Evolutionary conservation across 35 echinoderm and acorn worm species (phyloP).

Genomic region (Heliocidaris tuberculata): DNA sequence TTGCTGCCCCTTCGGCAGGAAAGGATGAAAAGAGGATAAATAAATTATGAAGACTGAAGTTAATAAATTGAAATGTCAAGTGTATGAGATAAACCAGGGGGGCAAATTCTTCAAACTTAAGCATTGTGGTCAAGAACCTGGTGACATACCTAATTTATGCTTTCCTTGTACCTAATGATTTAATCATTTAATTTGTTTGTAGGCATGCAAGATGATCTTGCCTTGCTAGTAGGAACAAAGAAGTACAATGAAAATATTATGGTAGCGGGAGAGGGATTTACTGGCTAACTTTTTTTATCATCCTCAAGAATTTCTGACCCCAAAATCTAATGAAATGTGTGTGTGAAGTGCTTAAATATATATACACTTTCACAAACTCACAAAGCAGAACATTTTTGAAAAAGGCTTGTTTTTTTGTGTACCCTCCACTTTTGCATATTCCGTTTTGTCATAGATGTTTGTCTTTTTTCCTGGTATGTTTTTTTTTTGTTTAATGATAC

Average conservation of each 20-base stretch:
- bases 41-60: conserved; percentile 4
- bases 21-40: conserved; percentile 16
- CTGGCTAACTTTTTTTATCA: not conserved
- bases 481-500: not conserved
- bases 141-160: conserved; percentile 27
- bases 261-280: not conserved
- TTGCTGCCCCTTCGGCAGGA: not conserved
- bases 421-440: not conserved
- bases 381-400: not conserved
- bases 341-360: not conserved
- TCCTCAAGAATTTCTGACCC: not conserved
- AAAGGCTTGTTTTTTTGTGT: too few relatives aligned
- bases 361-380: not conserved
- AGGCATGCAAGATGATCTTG: not conserved
- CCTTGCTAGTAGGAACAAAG: not conserved
- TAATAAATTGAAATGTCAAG: conserved; percentile 28
- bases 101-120: not conserved
- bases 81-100: not conserved
- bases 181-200: conserved; percentile 19
- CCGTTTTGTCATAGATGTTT: not conserved
- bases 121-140: conserved; percentile 13
- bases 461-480: not conserved
- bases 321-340: not conserved
- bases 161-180: conserved; percentile 23
- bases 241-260: not conserved